Percentiles rank a stretch among this genome's conserved stretches.
Conservation (phyloP, 2,888 invertebrate genomes). For the Byasa hedistus region DNA sequence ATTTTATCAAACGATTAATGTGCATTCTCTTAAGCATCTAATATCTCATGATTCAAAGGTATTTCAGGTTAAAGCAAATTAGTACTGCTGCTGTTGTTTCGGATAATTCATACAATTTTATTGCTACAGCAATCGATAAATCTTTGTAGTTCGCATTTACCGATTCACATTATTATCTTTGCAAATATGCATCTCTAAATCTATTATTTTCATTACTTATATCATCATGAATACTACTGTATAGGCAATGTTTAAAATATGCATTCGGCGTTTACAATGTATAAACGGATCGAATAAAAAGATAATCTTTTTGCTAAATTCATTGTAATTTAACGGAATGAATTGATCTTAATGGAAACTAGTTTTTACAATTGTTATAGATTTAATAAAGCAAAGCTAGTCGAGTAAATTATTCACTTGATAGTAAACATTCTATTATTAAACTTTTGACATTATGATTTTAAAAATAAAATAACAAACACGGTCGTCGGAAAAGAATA, state of each 20-base stretch:
- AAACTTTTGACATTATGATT: too few relatives aligned
- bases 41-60: constrained; percentile 43
- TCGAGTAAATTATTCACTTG: too few relatives aligned
- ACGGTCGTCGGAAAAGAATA: too few relatives aligned
- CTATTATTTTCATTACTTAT: constrained; percentile 60
- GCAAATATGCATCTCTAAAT: constrained; percentile 70
- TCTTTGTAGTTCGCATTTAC: constrained; percentile 69
- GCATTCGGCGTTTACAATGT: too few relatives aligned
- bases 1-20: not conserved
- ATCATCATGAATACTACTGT: constrained; percentile 38
- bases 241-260: constrained; percentile 29
- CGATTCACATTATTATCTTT: constrained; percentile 69
- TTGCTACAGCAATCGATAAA: constrained; percentile 70
- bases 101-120: constrained; percentile 69
- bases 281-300: too few relatives aligned
- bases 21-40: constrained; percentile 35
- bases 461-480: too few relatives aligned
- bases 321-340: too few relatives aligned
- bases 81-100: constrained; percentile 42
- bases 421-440: too few relatives aligned
- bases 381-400: not conserved
- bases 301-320: too few relatives aligned
- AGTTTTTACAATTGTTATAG: not conserved
- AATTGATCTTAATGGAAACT: too few relatives aligned
- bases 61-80: constrained; percentile 46